Base-by-base conservation (phyloP, 2,113 vertebrate genomes). In the Meriones unguiculatus region DNA sequence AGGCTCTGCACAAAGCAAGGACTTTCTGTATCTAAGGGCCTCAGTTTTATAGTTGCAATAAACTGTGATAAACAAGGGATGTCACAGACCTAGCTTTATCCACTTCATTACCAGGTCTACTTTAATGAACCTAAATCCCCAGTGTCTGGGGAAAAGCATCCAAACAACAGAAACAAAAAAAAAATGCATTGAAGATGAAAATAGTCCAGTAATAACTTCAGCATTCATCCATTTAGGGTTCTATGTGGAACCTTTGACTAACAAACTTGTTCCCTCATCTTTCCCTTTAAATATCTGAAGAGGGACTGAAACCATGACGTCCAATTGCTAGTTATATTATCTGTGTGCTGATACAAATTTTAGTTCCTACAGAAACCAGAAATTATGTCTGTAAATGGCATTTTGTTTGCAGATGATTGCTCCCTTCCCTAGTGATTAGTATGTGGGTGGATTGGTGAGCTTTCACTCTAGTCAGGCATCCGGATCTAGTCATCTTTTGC, bases 401-500 rank as follows among this genome's bases (percentile, higher is more conserved):
- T 93, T 93, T 85, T 75, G 86, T 95, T 96, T 88, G 41, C 76
- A 65, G 41, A 35, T 97, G 72, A 90, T 90, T 92, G 59, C 57
- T 96, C 76, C 52, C 64, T 89, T 95, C 91, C 78, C 30, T 81
- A 88, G 65, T 94, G 91, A 96, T 90, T 76, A 93, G 65, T 64
- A 13, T 52, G 95, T 97, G 84, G 94, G 93, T 91, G 89, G 87
- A 92, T 96, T 85, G 89, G 94, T 81, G 91, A 96, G 93, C 75
- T 92, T 72, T 96, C 67, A 15, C 35, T 87, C 86, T 88, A 87
- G 57, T 80, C 70, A 91, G 28, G 87, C 84, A 97, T 89, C 41
- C 91, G 94, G 87, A 82, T 87, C 46, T 8, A 97, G 87, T 95
- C 89, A 94, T 97, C 93, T 93, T 95, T 94, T 97, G 87, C 78